Conservation (phyloP, 2,888 invertebrate genomes). For the Deroplatys truncata region DNA sequence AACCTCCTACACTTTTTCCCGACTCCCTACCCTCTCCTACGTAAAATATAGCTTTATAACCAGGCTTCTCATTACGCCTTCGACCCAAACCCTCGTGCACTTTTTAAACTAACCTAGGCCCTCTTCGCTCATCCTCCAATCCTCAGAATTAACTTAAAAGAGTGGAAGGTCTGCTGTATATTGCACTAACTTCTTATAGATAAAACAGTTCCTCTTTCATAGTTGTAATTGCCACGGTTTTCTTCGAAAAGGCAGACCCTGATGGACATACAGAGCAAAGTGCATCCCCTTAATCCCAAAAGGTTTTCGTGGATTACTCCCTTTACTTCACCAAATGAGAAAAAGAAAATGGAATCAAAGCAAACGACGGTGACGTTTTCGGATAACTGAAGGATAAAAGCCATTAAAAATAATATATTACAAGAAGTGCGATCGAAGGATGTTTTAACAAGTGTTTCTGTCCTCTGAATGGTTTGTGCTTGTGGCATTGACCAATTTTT, state of each 20-base stretch:
- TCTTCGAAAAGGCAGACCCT: not conserved
- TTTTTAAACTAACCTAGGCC: not conserved
- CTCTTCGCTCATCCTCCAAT: not conserved
- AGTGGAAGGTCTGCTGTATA: not conserved
- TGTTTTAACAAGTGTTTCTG: no score
- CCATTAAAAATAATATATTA: no score
- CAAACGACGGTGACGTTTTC: no score
- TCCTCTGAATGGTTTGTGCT: no score
- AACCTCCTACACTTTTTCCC: not conserved
- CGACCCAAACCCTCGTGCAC: not conserved
- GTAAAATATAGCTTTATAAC: not conserved
- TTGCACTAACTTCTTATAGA: not conserved
- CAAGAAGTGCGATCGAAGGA: no score
- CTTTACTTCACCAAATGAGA: not conserved
- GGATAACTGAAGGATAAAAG: no score
- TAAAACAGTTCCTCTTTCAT: not conserved
- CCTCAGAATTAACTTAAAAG: conserved; percentile 1
- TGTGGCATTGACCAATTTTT: no score
- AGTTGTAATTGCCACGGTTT: not conserved
- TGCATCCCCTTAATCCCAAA: not conserved
- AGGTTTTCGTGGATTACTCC: not conserved
- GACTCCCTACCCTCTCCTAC: not conserved
- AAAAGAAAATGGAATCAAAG: not conserved
- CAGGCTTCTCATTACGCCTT: conserved; percentile 1
- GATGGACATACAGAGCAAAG: not conserved